Percentiles rank a stretch among this genome's conserved stretches.
Evolutionary conservation across 2,113 vertebrate species (phyloP).

Genomic region (Pimephales promelas): DNA sequence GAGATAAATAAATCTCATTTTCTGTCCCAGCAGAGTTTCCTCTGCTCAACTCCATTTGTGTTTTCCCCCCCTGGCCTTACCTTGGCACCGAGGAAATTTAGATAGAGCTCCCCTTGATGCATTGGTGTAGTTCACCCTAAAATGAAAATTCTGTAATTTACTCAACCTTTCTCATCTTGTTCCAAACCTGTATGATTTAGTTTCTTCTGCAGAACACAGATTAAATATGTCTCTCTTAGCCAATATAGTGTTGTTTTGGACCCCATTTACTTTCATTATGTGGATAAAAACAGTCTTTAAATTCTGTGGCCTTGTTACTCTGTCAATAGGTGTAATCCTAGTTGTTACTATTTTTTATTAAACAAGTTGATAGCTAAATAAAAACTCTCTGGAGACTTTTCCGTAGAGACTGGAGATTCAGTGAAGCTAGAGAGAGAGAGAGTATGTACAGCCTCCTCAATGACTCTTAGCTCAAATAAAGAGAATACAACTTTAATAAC

Average conservation of each 20-base stretch:
- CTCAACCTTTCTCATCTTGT: background rate
- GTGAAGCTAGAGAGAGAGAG: conserved; percentile 57
- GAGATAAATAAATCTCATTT: conserved; percentile 47
- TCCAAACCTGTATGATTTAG: background rate
- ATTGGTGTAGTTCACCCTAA: background rate
- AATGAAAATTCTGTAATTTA: background rate
- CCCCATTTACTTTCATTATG: background rate
- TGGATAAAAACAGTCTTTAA: background rate
- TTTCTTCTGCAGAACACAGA: background rate
- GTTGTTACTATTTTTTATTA: background rate
- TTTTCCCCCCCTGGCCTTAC: background rate
- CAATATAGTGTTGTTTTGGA: background rate
- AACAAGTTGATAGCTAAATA: background rate
- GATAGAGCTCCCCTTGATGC: background rate
- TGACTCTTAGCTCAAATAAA: too few relatives aligned
- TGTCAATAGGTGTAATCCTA: background rate
- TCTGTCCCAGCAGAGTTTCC: background rate
- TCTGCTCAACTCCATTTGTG: conserved; percentile 3
- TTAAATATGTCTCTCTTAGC: background rate
- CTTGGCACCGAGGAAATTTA: background rate
- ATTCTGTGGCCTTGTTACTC: background rate
- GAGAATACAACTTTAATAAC: too few relatives aligned
- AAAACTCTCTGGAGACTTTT: background rate
- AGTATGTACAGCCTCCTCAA: conserved; percentile 59
- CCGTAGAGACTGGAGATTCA: background rate